These are phyloP conservation scores for Melanostoma scalare DNA, from an alignment of 2,888 invertebrate species.

Conservation along the genomic window DNA sequence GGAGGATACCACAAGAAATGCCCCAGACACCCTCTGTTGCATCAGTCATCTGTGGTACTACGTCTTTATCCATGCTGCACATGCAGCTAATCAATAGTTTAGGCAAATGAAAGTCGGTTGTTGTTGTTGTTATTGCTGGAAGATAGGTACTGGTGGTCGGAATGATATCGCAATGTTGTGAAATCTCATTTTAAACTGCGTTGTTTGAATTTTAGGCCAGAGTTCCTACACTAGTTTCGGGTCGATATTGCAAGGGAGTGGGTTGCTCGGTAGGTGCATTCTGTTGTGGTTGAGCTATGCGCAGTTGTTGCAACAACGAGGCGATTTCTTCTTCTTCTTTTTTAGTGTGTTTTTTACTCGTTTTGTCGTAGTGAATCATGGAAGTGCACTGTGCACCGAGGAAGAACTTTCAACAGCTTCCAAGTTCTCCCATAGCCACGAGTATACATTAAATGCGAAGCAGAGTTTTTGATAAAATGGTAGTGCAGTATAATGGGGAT, in stretches of 20 bases:
- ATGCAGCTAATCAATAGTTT: constrained; percentile 61
- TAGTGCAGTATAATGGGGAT: constrained; percentile 1
- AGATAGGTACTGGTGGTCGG: constrained; percentile 17
- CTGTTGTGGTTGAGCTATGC: constrained; percentile 44
- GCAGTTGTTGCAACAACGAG: constrained; percentile 59
- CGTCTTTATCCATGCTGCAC: constrained; percentile 20
- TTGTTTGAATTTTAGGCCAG: constrained; percentile 57
- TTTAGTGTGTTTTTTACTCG: neutral
- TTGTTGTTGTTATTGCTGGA: neutral
- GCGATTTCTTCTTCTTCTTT: neutral
- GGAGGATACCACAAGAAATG: constrained; percentile 8
- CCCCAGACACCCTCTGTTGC: constrained; percentile 35
- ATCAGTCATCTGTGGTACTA: constrained; percentile 30
- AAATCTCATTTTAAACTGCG: constrained; percentile 61
- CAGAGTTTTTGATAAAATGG: constrained; percentile 7
- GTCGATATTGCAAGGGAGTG: constrained; percentile 57
- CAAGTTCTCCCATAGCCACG: constrained; percentile 25
- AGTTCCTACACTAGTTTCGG: constrained; percentile 51
- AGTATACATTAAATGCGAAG: constrained; percentile 21
- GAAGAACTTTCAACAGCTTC: constrained; percentile 56
- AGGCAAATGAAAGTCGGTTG: constrained; percentile 28
- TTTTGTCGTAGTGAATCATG: constrained; percentile 28
- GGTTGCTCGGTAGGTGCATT: constrained; percentile 11
- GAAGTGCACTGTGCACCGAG: constrained; percentile 16
- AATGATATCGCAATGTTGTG: constrained; percentile 66